Base-by-base conservation (phyloP, 1,140 invertebrate genomes). In the Panagrolaimus sp. region DNA sequence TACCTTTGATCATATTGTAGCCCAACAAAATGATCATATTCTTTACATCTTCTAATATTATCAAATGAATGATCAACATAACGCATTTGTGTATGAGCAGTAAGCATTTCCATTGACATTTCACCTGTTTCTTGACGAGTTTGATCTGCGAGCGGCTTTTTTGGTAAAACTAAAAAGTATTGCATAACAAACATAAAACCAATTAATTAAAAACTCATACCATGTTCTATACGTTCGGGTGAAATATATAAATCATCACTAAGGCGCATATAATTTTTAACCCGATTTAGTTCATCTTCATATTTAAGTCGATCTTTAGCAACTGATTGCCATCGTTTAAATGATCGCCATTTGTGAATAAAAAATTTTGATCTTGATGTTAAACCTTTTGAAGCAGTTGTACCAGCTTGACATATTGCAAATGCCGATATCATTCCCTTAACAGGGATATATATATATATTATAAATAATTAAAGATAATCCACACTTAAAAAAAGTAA, bases 1-100 rank as follows among this genome's bases (percentile, higher is more conserved):
- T 53, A 82, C 78, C 79, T 74, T 64, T 82, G 80, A 70, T 82
- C 80, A 51, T 78, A 82, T 66, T 82, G 80, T 20, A 78, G 63
- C 25, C 65, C 45, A 62, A 79, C 77, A 27, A 82, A 80, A 27
- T 71, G 66, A 16, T 70, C 51, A 64, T 82, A 82, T 14, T 78
- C 48, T 20, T 69, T 68, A 38, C 68, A 70, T 23, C 80, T 47
- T 7, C 76, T 63, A 38, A 81, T 67, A 66, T 82, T 82, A 45
- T 82, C 80, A 25, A 79, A 65, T n/a, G 71, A 74, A 62, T 83
- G 81, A 65, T 82, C 80, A 7, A 82, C 46, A 65, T 81, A 81
- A 13, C 80, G 70, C 70, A 79, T 71, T 64, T 74, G 67, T 4
- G 80, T 80, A 64, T 82, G 80, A 70, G 67, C 63, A 1, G 74